phyloP scores from a whole-genome alignment of 2,888 invertebrate genomes.

The Anorthoa munda region DNA sequence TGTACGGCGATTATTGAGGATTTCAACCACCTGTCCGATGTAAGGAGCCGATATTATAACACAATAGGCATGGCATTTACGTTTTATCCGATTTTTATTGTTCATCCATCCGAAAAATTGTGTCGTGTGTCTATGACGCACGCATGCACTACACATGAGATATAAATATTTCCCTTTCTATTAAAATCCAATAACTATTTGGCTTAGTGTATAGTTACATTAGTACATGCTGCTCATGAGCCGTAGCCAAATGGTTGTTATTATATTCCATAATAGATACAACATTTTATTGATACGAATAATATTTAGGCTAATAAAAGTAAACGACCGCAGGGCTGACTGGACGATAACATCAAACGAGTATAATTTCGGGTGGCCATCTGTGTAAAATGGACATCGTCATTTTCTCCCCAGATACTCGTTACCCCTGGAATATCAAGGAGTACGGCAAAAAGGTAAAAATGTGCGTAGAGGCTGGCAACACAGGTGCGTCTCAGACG shows the following conservation, averaged over 20 bases:
- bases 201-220: background rate
- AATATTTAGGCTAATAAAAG: slow-evolving; percentile 65
- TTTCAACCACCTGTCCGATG: slow-evolving; percentile 67
- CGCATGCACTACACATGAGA: background rate
- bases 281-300: slow-evolving; percentile 43
- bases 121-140: slow-evolving; percentile 63
- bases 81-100: slow-evolving; percentile 72
- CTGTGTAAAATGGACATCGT: slow-evolving; percentile 72
- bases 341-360: slow-evolving; percentile 58
- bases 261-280: slow-evolving; percentile 14
- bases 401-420: slow-evolving; percentile 63
- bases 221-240: background rate
- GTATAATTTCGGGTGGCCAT: slow-evolving; percentile 69
- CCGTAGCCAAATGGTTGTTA: background rate
- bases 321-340: slow-evolving; percentile 51
- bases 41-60: slow-evolving; percentile 53
- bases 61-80: slow-evolving; percentile 68
- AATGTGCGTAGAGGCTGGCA: slow-evolving; percentile 28
- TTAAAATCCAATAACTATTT: slow-evolving; percentile 18
- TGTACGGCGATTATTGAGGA: slow-evolving; percentile 69
- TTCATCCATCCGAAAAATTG: slow-evolving; percentile 68
- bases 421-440: slow-evolving; percentile 61
- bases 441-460: slow-evolving; percentile 68
- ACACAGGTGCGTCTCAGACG: slow-evolving; percentile 71
- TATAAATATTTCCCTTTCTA: background rate